Evolutionary conservation across 2,888 invertebrate species (phyloP), one percentile per base, ranked within the genome.

Genomic region (Andrena bucephala): DNA sequence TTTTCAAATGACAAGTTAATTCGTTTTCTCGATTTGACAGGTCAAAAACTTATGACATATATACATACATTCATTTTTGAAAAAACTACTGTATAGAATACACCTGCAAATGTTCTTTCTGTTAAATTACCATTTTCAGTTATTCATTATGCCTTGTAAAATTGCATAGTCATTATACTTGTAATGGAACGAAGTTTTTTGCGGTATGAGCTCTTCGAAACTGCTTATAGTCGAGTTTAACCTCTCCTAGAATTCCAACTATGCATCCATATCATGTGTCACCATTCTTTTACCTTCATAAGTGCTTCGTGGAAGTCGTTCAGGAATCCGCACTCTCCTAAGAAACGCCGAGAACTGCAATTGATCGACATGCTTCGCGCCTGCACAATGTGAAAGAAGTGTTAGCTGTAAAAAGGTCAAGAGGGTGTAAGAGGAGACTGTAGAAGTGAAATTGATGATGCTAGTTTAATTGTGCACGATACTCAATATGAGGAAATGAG

Each of bases 221-320:
- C n/a, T 20, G 16, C 31, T 36, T 10, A 36, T 36, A 62, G 1
- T 36, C 16, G 3, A 57, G 10, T 59, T 29, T 33, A 8, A 4
- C 20, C 10, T 29, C 24, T 24, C 16, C 42, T 7, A 69, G n/a
- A 59, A 59, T 42, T 59, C 8, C n/a, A 27, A n/a, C n/a, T 8
- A 16, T 4, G 36, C 36, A 67, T 54, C 36, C 8, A 24, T 69
- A 20, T 69, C n/a, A 10, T 24, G 59, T 69, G 33, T 33, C 69
- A 42, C 69, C 36, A 59, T 69, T 69, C 57, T 69, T 69, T 69
- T 69, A 59, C 27, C 59, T 59, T 69, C 69, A 59, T 69, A 69
- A 69, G 59, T 69, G 57, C 27, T 69, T 42, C 59, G 59, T n/a
- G n/a, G 13, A 24, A 27, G 59, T 59, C 42, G 36, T 42, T 24